These are phyloP conservation scores for Anaspis maculata DNA, from an alignment of 2,888 invertebrate genomes.

Conservation along the genomic window DNA sequence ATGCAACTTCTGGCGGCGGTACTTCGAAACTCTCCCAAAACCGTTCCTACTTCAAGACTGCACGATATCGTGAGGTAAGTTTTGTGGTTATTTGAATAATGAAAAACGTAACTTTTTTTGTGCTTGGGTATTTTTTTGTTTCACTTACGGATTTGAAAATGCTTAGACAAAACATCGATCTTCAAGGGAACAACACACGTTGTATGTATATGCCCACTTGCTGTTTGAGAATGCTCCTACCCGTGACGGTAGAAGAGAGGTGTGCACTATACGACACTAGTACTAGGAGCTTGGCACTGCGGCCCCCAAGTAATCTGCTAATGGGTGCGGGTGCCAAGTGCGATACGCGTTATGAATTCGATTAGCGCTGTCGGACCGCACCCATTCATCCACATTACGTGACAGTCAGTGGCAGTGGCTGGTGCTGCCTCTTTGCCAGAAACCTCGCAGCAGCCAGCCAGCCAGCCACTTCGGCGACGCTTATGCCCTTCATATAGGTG, in stretches of 20 bases:
- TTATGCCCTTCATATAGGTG: too few relatives aligned
- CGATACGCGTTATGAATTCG: conserved; percentile 29
- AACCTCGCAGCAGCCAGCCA: conserved; percentile 9
- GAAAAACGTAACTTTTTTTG: too few relatives aligned
- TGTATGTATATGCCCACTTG: too few relatives aligned
- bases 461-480: conserved; percentile 13
- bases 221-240: too few relatives aligned
- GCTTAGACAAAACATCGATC: too few relatives aligned
- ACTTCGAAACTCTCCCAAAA: conserved; percentile 43
- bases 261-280: too few relatives aligned
- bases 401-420: conserved; percentile 9
- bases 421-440: too few relatives aligned
- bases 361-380: conserved; percentile 23
- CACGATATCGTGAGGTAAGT: conserved; percentile 53
- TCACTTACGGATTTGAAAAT: too few relatives aligned
- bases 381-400: conserved; percentile 22
- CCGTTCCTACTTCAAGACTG: conserved; percentile 40
- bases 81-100: too few relatives aligned
- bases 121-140: too few relatives aligned
- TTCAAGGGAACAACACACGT: too few relatives aligned
- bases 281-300: not conserved
- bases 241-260: too few relatives aligned
- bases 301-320: conserved; percentile 22
- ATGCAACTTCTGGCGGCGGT: conserved; percentile 47
- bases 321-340: conserved; percentile 22